Conservation (phyloP, 2,113 vertebrate genomes). For the Spilogale gracilis region DNA sequence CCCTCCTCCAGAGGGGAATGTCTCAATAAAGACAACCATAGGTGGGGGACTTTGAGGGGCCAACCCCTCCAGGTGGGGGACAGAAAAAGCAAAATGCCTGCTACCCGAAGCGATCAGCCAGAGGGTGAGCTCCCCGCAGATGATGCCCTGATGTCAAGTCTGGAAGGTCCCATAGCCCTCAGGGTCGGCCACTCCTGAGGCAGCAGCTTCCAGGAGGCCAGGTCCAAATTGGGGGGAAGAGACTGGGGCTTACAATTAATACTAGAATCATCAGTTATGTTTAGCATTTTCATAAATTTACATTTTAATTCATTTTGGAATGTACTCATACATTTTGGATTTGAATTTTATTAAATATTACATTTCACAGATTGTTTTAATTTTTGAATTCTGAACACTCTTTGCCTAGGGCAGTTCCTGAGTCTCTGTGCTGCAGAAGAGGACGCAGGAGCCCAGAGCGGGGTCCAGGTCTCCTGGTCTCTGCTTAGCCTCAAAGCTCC, state of each 20-base stretch:
- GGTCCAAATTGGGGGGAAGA: neutral
- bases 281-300: slow-evolving; percentile 72
- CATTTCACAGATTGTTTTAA: slow-evolving; percentile 53
- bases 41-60: neutral
- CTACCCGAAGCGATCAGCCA: neutral
- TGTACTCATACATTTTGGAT: slow-evolving; percentile 40
- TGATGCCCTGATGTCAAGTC: neutral
- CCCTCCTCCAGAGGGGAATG: neutral
- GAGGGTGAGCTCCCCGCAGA: neutral
- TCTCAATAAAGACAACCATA: neutral
- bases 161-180: neutral
- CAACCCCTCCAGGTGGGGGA: neutral
- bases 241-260: neutral
- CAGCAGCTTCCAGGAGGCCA: neutral
- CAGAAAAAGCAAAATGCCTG: slow-evolving; percentile 43
- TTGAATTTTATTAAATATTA: slow-evolving; percentile 67
- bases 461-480: neutral
- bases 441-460: neutral
- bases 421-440: neutral
- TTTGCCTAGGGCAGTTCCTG: slow-evolving; percentile 23
- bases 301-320: slow-evolving; percentile 50
- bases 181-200: neutral
- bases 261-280: neutral
- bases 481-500: neutral
- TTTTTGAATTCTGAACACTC: slow-evolving; percentile 26